A percentile compares a stretch with the other conserved stretches of the same genome.
Conservation (phyloP, 2,888 invertebrate genomes). For the Galeopsomyia nigrocyanea region DNA sequence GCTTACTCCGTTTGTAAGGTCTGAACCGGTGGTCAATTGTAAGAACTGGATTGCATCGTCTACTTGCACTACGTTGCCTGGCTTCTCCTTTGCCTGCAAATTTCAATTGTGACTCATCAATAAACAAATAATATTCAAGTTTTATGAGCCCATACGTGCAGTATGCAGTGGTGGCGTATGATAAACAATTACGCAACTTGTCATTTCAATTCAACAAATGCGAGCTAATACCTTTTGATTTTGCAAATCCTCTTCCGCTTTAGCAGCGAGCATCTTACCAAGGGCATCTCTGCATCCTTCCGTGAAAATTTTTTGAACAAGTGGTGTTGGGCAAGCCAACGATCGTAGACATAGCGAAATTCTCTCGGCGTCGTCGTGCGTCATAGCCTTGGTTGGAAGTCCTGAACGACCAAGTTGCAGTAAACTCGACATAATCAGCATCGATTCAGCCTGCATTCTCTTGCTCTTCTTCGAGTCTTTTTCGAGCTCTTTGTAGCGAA, state of each 20-base stretch:
- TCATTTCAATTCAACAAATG: neutral
- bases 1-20: constrained; percentile 74
- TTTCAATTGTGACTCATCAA: constrained; percentile 58
- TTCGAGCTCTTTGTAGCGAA: constrained; percentile 69
- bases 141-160: too few species aligned
- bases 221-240: constrained; percentile 68
- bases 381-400: constrained; percentile 82
- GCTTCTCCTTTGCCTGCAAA: constrained; percentile 78
- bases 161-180: too few species aligned
- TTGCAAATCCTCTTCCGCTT: constrained; percentile 79
- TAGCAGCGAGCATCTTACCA: constrained; percentile 86
- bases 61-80: constrained; percentile 80
- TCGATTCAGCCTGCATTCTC: constrained; percentile 81
- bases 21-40: constrained; percentile 79
- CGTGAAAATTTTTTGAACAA: constrained; percentile 80
- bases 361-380: constrained; percentile 96
- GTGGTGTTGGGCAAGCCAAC: constrained; percentile 77
- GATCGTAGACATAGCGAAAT: constrained; percentile 86
- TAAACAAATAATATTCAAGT: neutral
- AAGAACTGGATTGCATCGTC: constrained; percentile 89
- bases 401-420: constrained; percentile 81
- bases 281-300: constrained; percentile 83
- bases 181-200: too few species aligned
- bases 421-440: constrained; percentile 90
- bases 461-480: constrained; percentile 68